phyloP scores from a whole-genome alignment of 2,797 vertebrate species.

The Artibeus jamaicensis region DNA sequence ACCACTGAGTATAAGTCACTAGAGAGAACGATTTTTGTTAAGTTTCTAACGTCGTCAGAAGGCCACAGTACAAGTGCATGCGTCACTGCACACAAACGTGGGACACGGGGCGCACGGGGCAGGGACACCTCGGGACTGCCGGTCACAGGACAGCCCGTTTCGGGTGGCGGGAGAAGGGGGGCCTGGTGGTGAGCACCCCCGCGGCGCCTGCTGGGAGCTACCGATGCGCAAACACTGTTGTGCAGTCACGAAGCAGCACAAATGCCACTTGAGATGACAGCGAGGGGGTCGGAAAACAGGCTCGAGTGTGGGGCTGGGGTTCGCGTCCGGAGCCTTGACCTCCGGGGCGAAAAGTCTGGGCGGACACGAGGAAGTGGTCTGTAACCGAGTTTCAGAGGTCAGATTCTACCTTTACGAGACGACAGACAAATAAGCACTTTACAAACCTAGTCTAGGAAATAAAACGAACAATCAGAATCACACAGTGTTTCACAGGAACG shows the following conservation, averaged over 20 bases:
- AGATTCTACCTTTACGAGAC: neutral
- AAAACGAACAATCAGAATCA: constrained; percentile 21
- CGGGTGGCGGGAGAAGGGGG: neutral
- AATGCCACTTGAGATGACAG: neutral
- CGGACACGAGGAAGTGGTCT: neutral
- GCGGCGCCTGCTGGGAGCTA: neutral
- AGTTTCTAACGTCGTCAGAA: neutral
- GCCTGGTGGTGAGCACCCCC: neutral
- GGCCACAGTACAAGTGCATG: constrained; percentile 22
- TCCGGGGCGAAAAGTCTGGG: neutral
- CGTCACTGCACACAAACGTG: constrained; percentile 17
- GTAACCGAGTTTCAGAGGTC: neutral
- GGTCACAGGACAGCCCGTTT: neutral
- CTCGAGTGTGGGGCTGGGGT: neutral
- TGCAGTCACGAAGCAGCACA: neutral
- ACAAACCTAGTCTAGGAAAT: neutral
- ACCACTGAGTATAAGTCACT: neutral
- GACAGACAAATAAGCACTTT: neutral
- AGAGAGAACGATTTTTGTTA: neutral
- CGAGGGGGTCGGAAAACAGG: neutral
- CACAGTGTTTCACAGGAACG: neutral
- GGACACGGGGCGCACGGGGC: neutral
- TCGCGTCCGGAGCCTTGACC: rapidly evolving
- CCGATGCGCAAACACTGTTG: no score
- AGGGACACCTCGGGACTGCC: neutral